A percentile compares a stretch with the other conserved stretches of the same genome.
These are phyloP conservation scores for Thunnus maccoyii DNA, from an alignment of 2,113 vertebrate genomes.

Conservation along the genomic window DNA sequence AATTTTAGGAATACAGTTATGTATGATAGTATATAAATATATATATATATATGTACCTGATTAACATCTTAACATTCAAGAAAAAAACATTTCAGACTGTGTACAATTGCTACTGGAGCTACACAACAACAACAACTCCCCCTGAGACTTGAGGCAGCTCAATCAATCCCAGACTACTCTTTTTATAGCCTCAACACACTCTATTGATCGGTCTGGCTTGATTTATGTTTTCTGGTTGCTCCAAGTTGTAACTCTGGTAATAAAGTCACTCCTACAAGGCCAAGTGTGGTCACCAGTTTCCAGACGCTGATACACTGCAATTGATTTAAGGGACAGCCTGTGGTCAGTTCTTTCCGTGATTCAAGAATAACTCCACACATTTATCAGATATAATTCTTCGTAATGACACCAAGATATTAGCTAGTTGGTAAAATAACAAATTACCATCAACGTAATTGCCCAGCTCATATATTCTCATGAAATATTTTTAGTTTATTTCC, in stretches of 20 bases:
- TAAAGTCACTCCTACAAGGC: conserved; percentile 44
- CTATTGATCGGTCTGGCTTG: conserved; percentile 60
- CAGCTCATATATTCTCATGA: too few species aligned
- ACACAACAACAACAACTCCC: background rate
- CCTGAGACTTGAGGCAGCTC: conserved; percentile 29
- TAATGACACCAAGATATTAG: background rate
- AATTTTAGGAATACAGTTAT: too few species aligned
- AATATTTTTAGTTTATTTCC: background rate
- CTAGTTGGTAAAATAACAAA: background rate
- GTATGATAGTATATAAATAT: too few species aligned
- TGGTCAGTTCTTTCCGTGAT: conserved; percentile 24
- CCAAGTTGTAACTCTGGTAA: conserved; percentile 48
- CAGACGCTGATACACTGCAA: conserved; percentile 15
- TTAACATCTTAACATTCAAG: too few species aligned
- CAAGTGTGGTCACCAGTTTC: conserved; percentile 39
- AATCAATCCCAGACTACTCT: conserved; percentile 47
- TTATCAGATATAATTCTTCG: background rate
- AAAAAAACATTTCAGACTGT: background rate
- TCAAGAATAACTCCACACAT: background rate
- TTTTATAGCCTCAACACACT: conserved; percentile 49
- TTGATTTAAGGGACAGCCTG: conserved; percentile 38
- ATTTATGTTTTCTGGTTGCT: conserved; percentile 42
- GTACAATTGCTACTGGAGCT: conserved; percentile 15
- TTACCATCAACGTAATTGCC: background rate
- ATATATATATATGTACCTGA: too few species aligned